phyloP scores from a whole-genome alignment of 2,888 invertebrate genomes.

The Ommatoiulus sabulosus region DNA sequence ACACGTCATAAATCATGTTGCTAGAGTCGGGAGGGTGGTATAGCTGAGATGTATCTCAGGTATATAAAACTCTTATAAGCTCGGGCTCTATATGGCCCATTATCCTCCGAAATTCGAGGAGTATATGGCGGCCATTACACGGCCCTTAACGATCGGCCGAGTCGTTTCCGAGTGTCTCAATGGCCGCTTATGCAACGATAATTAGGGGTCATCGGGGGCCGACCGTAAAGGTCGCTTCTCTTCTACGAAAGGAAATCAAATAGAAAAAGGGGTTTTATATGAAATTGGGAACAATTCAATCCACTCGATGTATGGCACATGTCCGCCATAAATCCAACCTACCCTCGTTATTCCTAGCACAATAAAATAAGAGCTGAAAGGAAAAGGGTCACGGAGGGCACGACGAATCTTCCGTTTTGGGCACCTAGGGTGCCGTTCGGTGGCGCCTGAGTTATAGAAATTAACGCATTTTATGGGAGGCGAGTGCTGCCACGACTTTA shows the following conservation, averaged over 20 bases:
- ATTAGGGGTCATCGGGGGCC: conserved; percentile 34
- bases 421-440: conserved; percentile 34
- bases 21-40: neutral
- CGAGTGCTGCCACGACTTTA: neutral
- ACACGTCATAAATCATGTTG: conserved; percentile 17
- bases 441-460: conserved; percentile 34
- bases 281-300: neutral
- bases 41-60: neutral
- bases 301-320: neutral
- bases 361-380: neutral
- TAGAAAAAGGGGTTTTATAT: conserved; percentile 28
- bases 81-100: neutral
- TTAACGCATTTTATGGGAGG: conserved; percentile 12
- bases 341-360: neutral
- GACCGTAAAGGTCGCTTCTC: neutral
- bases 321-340: neutral
- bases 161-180: conserved; percentile 26
- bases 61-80: neutral
- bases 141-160: neutral
- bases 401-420: neutral
- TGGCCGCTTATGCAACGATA: conserved; percentile 9
- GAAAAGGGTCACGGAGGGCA: neutral
- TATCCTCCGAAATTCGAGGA: conserved; percentile 1
- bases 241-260: neutral
- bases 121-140: neutral